A percentile compares a stretch with the other conserved stretches of the same genome.
Conservation (phyloP, 2,113 vertebrate species). For the Brachypteracias leptosomus region DNA sequence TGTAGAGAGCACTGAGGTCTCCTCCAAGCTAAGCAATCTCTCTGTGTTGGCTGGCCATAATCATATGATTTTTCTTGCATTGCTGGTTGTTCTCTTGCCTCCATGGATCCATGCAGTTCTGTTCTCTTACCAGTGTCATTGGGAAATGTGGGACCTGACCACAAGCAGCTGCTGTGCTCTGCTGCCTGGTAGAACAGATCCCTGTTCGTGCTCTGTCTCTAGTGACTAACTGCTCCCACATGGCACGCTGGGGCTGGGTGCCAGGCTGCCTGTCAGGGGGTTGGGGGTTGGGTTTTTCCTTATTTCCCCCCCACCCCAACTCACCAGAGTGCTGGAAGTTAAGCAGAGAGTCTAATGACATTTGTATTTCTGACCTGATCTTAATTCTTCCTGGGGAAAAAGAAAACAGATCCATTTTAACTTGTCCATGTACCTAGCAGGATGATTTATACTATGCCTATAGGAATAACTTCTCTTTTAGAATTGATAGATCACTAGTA, state of each 20-base stretch:
- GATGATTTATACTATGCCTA: background rate
- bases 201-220: accelerated
- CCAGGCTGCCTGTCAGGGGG: background rate
- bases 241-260: background rate
- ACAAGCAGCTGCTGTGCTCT: background rate
- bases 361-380: background rate
- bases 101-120: too few species aligned
- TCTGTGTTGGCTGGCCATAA: accelerated
- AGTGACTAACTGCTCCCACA: background rate
- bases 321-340: background rate
- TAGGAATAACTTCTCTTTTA: background rate
- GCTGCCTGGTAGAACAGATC: background rate
- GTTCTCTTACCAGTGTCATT: accelerated
- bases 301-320: too few species aligned
- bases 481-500: background rate
- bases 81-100: background rate
- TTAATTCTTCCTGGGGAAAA: background rate
- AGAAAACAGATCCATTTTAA: background rate
- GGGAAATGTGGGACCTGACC: background rate
- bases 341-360: background rate
- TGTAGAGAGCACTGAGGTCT: too few species aligned
- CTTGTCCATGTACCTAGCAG: background rate
- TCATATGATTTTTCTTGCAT: accelerated
- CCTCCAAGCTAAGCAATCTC: too few species aligned
- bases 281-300: background rate